Evolutionary conservation across 2,797 vertebrate genomes (phyloP), one percentile per base, ranked within the genome.

Genomic region (Paramormyrops hopkinsi): DNA sequence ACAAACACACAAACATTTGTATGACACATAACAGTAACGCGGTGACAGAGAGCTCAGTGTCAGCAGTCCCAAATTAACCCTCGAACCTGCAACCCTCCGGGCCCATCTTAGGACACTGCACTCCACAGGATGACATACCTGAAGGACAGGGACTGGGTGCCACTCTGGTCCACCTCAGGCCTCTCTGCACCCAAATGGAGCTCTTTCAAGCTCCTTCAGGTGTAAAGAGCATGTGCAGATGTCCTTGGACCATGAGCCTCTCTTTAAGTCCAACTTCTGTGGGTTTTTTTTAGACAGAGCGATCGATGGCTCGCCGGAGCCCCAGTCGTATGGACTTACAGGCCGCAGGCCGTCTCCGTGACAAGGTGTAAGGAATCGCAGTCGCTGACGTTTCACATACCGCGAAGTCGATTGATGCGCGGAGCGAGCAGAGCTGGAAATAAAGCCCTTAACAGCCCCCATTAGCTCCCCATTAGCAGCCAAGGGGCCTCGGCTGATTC

Each of bases 301-400:
- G 41, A 96, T 96, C 95, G 92, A 96, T 96, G 95, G 93, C 94
- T 96, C 95, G 94, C 94, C 93, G 93, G 93, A 94, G 92, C 95
- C 94, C 93, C 94, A 95, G 95, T 95, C 95, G 94, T 95, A 96
- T 96, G 95, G 95, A 95, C 94, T 95, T 94, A 94, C 94, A 95
- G 90, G 88, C 91, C 88, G 86, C 90, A 89, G 91, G 54, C 54
- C 59, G 79, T 88, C 6, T 76, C 46, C 37, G 82, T 88, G 56
- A 87, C 50, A 46, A 91, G 90, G 90, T 91, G 91, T 91, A 89
- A 91, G 91, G 90, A 92, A 91, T 92, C 93, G 88, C 86, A 90
- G 88, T 87, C 84, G 59, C 89, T 90, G 88, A 89, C 89, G 90
- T 89, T 88, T 83, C 82, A 29, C 33, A 50, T 54, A 59, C 87